Base-by-base conservation (phyloP, 2,797 vertebrate species). In the Lates japonicus region DNA sequence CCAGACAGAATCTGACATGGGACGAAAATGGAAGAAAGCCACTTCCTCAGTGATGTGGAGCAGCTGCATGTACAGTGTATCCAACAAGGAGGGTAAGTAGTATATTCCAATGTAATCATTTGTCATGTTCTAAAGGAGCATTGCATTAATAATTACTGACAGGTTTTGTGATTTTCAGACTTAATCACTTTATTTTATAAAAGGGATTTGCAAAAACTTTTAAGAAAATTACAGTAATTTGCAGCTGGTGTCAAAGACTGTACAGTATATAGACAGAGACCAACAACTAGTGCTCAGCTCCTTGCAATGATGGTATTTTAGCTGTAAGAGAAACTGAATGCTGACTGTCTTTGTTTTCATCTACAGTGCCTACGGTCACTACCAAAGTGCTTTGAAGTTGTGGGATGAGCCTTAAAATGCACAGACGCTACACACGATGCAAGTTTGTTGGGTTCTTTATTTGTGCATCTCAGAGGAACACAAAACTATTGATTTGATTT, bases 1-100 rank as follows among this genome's bases (percentile, higher is more conserved):
- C 29, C 52, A 57, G 70, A 74, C 51, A 37, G 48, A 49, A 75
- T 78, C 74, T 58, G 70, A 76, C 31, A 70, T 66, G 19, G 41
- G 73, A 60, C 57, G 58, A 66, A 61, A 82, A 70, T 49, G 42
- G n/a, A 77, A 79, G 70, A 77, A 54, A 77, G 63, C 11, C 25
- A 25, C 57, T 69, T 41, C 8, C 8, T 62, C 62, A 2, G n/a
- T 16, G 46, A 41, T 61, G 61, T 31, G 35, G 25, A 70, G 54
- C 66, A 5, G 33, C 58, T 42, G 2, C 37, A 37, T 29, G 31
- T 1, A 25, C 33, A 13, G 22, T 19, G 3, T 54, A 16, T 37
- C 17, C 35, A 57, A 46, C 25, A 31, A 7, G 25, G 17, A 41
- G 1, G 16, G 22, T 3, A 20, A 19, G 3, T 54, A 0, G 7